Evolutionary conservation across 2,113 vertebrate genomes (phyloP), one percentile per base, ranked within the genome.

Genomic region (Pagrus major): DNA sequence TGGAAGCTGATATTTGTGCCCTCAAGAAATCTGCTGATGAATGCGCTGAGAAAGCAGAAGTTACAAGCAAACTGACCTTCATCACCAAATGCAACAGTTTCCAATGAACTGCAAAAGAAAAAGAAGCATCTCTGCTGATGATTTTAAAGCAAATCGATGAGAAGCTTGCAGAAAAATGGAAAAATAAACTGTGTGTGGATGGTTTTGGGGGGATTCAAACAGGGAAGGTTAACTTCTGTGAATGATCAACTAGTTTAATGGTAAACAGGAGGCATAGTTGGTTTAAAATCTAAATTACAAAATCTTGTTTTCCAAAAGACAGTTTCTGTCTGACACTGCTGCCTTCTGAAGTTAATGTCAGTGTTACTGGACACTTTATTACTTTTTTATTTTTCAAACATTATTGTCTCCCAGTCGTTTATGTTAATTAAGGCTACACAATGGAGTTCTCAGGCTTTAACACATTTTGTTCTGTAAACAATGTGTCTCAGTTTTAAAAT

Each of bases 21-120:
- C 67, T 54, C 16, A 47, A 63, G 39, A 63, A 78, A 70, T 63
- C 3, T 12, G 20, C 5, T 7, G 37, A 52, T 44, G 58, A 71
- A 64, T 54, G 54, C 9, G 21, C 37, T 54, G 46, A 70, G 37
- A 63, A 35, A 61, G 41, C 6, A 6, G 49, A 35, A 6, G 6
- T 31, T 2, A 35, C 55, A 58, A 33, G 29, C 55, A 33, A 21
- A 21, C 55, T 21, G 18, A 58, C 18, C 6, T 56, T 29, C 27
- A 33, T 58, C 7, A 5, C 16, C 55, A 41, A 55, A 55, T 42
- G 6, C 23, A 37, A 12, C 18, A 56, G 25, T 56, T 71, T 71
- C 68, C 27, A 20, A 3, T 2, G 9, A 11, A 59, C 56, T 10
- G 8, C 31, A 37, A 61, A 49, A 29, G 20, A 60, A 21, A 23